Conservation (phyloP, 2,888 invertebrate genomes). For the Macroteleia sp. region DNA sequence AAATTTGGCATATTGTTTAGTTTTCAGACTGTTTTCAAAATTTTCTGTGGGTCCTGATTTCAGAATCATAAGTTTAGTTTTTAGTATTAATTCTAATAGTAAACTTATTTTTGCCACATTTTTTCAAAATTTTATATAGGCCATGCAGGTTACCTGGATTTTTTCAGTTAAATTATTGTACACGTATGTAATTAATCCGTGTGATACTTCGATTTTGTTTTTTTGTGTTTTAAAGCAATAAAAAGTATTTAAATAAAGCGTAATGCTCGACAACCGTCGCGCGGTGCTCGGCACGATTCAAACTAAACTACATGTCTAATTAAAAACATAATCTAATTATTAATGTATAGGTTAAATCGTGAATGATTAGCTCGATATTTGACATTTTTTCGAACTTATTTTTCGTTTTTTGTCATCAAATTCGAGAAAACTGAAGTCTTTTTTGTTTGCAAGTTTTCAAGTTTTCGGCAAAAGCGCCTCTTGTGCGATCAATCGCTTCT, state of each 20-base stretch:
- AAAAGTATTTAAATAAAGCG: conserved; percentile 22
- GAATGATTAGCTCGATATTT: conserved; percentile 18
- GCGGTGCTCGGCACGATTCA: conserved; percentile 54
- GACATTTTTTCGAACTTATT: conserved; percentile 27
- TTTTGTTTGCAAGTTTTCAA: conserved; percentile 34
- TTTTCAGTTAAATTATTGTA: conserved; percentile 8
- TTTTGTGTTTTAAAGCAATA: not conserved
- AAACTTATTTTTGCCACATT: not conserved
- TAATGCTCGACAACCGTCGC: conserved; percentile 58
- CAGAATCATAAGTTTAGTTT: not conserved
- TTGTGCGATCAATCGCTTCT: conserved; percentile 46
- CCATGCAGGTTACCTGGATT: conserved; percentile 38
- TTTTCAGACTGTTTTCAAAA: not conserved
- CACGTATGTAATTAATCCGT: no score
- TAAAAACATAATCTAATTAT: conserved; percentile 12
- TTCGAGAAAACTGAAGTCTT: conserved; percentile 13
- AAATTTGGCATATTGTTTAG: no score
- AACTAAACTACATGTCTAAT: conserved; percentile 16
- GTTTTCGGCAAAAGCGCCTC: conserved; percentile 33
- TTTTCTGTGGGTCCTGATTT: conserved; percentile 19
- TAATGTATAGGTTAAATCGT: conserved; percentile 35
- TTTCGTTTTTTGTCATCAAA: conserved; percentile 34
- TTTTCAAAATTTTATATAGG: not conserved
- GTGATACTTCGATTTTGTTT: conserved; percentile 1
- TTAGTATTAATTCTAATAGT: not conserved